These are phyloP conservation scores for Malthinus seriepunctatus DNA, from an alignment of 2,888 invertebrate genomes.

Conservation along the genomic window DNA sequence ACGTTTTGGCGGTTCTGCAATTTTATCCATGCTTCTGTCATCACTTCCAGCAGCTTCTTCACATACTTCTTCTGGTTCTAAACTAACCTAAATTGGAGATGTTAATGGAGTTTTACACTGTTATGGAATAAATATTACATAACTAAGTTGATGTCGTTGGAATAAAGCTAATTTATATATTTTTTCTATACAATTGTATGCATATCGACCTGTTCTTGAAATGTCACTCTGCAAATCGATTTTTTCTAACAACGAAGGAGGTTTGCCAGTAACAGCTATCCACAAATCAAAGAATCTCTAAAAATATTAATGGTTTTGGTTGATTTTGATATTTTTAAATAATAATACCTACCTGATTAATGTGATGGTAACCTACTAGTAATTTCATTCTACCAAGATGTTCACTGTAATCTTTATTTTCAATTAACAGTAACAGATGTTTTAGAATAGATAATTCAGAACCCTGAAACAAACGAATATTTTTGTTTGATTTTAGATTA, in stretches of 20 bases:
- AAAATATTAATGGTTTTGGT: conserved; percentile 6
- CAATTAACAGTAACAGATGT: conserved; percentile 54
- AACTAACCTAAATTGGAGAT: neutral
- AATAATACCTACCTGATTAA: conserved; percentile 48
- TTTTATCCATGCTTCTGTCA: too few relatives aligned
- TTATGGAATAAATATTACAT: neutral
- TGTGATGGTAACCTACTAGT: conserved; percentile 56
- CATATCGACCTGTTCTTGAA: conserved; percentile 22
- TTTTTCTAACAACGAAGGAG: conserved; percentile 57
- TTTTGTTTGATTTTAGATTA: neutral
- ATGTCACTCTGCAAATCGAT: conserved; percentile 45
- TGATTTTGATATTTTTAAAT: neutral
- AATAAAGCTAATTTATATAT: conserved; percentile 32
- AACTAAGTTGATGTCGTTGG: conserved; percentile 1
- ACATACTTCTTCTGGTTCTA: neutral
- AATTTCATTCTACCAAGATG: conserved; percentile 52
- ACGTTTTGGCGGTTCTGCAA: too few relatives aligned
- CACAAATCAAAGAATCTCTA: conserved; percentile 35
- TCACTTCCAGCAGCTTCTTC: neutral
- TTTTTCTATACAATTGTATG: conserved; percentile 34
- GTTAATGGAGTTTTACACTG: too few relatives aligned
- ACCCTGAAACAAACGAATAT: conserved; percentile 48
- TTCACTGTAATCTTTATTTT: conserved; percentile 20
- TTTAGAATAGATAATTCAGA: conserved; percentile 58
- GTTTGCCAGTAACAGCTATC: conserved; percentile 45